A percentile compares a stretch with the other conserved stretches of the same genome.
These are phyloP conservation scores for Chlamydotis undulata DNA, from an alignment of 2,113 vertebrate species.

Conservation along the genomic window DNA sequence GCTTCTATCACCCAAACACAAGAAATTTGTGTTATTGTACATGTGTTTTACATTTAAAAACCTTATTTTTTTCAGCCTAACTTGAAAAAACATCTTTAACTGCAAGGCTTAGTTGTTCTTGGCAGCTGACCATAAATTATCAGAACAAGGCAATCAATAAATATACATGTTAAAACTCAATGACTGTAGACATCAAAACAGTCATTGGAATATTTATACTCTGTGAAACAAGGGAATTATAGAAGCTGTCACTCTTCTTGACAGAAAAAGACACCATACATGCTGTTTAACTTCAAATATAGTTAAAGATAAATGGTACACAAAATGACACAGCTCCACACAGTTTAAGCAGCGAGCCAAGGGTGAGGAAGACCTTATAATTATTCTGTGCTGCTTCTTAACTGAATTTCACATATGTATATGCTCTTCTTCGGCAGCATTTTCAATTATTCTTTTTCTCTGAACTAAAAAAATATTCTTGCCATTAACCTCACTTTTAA, in stretches of 20 bases:
- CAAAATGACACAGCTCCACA: background rate
- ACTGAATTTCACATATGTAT: background rate
- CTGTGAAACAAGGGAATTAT: constrained; percentile 56
- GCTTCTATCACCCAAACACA: background rate
- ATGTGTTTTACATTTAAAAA: constrained; percentile 6
- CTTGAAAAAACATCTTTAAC: constrained; percentile 35
- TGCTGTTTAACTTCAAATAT: constrained; percentile 64
- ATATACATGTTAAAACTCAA: constrained; percentile 59
- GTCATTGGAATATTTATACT: constrained; percentile 60
- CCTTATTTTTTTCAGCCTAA: background rate
- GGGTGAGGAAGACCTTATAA: background rate
- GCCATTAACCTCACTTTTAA: background rate
- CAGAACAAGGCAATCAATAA: constrained; percentile 61
- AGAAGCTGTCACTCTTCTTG: constrained; percentile 64
- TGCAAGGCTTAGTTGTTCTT: constrained; percentile 31
- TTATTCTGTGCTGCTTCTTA: background rate
- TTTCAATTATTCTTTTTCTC: background rate
- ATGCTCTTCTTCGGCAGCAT: background rate
- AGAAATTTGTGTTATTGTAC: background rate
- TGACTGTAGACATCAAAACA: constrained; percentile 58
- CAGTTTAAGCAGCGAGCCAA: constrained; percentile 22
- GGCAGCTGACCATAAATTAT: constrained; percentile 61
- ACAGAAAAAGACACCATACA: constrained; percentile 65
- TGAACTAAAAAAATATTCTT: background rate
- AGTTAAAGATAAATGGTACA: constrained; percentile 50